These are phyloP conservation scores for Lasioglossum malachurum DNA, from an alignment of 2,888 invertebrate genomes.

Conservation along the genomic window DNA sequence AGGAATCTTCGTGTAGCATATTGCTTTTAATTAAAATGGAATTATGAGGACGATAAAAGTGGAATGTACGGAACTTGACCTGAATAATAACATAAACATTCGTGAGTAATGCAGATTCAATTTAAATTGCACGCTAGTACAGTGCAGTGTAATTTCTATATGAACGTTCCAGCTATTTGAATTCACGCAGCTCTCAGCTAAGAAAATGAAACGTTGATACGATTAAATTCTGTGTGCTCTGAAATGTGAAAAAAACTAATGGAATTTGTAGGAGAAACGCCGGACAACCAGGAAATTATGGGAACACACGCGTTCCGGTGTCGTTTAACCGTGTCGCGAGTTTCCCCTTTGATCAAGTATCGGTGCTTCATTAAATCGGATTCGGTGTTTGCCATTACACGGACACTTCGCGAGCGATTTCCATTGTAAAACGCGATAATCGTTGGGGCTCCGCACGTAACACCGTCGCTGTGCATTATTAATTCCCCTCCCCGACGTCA, in stretches of 20 bases:
- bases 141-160: not conserved
- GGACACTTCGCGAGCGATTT: constrained; percentile 59
- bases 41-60: not conserved
- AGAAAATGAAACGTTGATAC: constrained; percentile 1
- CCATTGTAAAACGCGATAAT: constrained; percentile 70
- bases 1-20: not conserved
- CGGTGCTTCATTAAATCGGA: constrained; percentile 59
- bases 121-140: not conserved
- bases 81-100: not conserved
- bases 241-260: not conserved
- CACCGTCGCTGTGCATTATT: constrained; percentile 66
- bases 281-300: not conserved
- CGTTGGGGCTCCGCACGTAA: constrained; percentile 49
- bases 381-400: constrained; percentile 63
- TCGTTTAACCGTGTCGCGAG: constrained; percentile 19
- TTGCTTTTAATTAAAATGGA: not conserved
- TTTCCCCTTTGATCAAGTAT: constrained; percentile 41
- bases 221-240: not conserved
- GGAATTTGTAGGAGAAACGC: not conserved
- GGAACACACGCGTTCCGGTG: constrained; percentile 12
- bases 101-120: not conserved
- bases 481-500: constrained; percentile 57
- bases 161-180: not conserved
- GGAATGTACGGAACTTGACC: not conserved
- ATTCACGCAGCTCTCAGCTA: not conserved